A percentile compares a stretch with the other conserved stretches of the same genome.
These are phyloP conservation scores for Bradypodion pumilum DNA, from an alignment of 2,797 vertebrate genomes.

Conservation along the genomic window DNA sequence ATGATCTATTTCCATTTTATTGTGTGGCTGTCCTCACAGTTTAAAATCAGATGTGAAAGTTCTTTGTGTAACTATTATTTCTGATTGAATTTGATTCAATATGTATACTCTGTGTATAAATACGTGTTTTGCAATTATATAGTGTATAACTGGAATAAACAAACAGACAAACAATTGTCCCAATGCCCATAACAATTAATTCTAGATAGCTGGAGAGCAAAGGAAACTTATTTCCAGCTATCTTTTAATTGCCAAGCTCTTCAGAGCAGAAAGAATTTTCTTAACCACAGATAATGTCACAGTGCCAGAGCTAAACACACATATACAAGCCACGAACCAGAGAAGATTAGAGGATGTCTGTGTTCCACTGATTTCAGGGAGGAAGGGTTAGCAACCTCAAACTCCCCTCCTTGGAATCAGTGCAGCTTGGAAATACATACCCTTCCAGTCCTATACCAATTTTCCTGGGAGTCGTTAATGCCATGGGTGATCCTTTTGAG, in stretches of 20 bases:
- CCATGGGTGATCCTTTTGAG: not conserved
- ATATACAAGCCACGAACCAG: not conserved
- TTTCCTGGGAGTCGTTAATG: not conserved
- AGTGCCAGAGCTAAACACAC: not conserved
- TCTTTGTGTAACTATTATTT: not conserved
- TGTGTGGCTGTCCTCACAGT: not conserved
- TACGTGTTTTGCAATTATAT: conserved; percentile 17
- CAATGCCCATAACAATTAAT: conserved; percentile 41
- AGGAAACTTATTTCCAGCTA: conserved; percentile 36
- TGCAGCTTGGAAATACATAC: not conserved
- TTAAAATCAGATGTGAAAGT: not conserved
- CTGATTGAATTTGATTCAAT: not conserved
- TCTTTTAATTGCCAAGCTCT: conserved; percentile 42
- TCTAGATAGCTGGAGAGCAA: conserved; percentile 21
- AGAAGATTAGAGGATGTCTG: conserved; percentile 3
- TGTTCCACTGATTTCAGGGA: not conserved
- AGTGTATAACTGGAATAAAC: conserved; percentile 20
- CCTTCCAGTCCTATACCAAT: no score
- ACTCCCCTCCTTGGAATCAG: no score
- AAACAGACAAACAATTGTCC: conserved; percentile 40
- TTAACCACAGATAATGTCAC: conserved; percentile 27
- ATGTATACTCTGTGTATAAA: not conserved
- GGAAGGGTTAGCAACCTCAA: not conserved
- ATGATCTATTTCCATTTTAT: not conserved
- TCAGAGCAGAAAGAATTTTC: conserved; percentile 26